Evolutionary conservation across 2,797 vertebrate species (phyloP).

Genomic region (Rhynchonycteris naso): DNA sequence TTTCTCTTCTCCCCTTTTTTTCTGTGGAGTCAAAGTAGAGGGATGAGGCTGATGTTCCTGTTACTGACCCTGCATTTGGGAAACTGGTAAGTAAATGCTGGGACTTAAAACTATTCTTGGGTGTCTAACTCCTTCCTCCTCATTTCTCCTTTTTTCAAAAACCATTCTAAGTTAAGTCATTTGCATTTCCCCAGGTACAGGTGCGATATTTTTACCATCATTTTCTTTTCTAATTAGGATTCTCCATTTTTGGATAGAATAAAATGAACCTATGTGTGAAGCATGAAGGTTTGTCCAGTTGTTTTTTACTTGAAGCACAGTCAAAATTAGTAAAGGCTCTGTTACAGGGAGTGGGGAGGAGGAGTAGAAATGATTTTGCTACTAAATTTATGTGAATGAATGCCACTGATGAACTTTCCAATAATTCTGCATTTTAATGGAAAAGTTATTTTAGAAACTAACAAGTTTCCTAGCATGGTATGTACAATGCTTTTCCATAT

Average conservation of each 20-base stretch:
- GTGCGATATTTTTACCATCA: background rate
- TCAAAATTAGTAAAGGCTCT: background rate
- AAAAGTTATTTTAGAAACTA: slow-evolving; percentile 70
- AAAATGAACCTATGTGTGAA: slow-evolving; percentile 19
- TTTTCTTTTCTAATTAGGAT: slow-evolving; percentile 5
- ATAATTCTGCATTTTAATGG: slow-evolving; percentile 63
- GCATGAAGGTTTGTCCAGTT: background rate
- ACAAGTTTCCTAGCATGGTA: background rate
- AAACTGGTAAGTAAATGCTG: slow-evolving; percentile 83
- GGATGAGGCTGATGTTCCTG: slow-evolving; percentile 82
- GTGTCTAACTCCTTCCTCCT: rapidly evolving
- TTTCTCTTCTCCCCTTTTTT: slow-evolving; percentile 38
- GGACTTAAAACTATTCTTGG: background rate
- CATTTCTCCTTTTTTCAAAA: background rate
- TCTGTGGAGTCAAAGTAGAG: slow-evolving; percentile 79
- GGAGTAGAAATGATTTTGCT: slow-evolving; percentile 15
- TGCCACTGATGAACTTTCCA: slow-evolving; percentile 46
- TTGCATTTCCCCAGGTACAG: background rate
- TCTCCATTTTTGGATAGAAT: background rate
- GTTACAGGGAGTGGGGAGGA: background rate
- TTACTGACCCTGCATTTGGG: slow-evolving; percentile 84
- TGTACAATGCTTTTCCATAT: background rate
- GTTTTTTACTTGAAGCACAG: background rate
- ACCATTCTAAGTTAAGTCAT: slow-evolving; percentile 5
- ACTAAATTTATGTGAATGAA: background rate